These are phyloP conservation scores for Galagoides demidoff DNA, from an alignment of 2,797 vertebrate genomes.

Conservation along the genomic window DNA sequence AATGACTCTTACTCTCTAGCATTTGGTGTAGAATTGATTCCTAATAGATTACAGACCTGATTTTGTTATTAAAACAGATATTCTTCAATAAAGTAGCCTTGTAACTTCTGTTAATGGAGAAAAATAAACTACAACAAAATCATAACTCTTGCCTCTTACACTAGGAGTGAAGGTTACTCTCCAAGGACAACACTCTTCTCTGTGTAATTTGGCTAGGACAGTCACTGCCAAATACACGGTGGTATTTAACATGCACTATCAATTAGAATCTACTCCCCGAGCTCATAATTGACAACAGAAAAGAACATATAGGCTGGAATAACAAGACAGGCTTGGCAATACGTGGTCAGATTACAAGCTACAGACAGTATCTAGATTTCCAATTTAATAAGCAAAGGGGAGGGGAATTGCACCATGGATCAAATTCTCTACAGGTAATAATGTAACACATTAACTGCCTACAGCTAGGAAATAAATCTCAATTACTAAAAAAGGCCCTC, in stretches of 20 bases:
- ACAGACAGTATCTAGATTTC: neutral
- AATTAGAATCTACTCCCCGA: slow-evolving; percentile 34
- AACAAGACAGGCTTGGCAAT: slow-evolving; percentile 11
- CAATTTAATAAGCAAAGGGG: slow-evolving; percentile 45
- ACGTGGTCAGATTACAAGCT: neutral
- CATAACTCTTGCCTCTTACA: neutral
- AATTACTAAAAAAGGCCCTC: neutral
- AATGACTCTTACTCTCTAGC: neutral
- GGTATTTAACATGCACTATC: neutral
- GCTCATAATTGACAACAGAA: slow-evolving; percentile 11
- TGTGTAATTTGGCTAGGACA: neutral
- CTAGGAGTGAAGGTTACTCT: neutral
- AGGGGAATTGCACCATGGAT: neutral
- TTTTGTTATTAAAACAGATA: neutral
- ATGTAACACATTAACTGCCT: slow-evolving; percentile 31
- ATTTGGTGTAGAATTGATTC: neutral
- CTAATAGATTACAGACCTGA: neutral
- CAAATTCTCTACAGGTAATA: slow-evolving; percentile 37
- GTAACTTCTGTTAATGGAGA: neutral
- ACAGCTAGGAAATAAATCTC: slow-evolving; percentile 35
- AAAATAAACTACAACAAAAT: neutral
- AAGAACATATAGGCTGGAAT: neutral
- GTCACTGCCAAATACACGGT: neutral
- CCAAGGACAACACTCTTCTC: neutral
- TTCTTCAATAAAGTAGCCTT: neutral